Percentiles rank a stretch among this genome's conserved stretches.
These are phyloP conservation scores for Capromys pilorides DNA, from an alignment of 2,797 vertebrate species.

Conservation along the genomic window DNA sequence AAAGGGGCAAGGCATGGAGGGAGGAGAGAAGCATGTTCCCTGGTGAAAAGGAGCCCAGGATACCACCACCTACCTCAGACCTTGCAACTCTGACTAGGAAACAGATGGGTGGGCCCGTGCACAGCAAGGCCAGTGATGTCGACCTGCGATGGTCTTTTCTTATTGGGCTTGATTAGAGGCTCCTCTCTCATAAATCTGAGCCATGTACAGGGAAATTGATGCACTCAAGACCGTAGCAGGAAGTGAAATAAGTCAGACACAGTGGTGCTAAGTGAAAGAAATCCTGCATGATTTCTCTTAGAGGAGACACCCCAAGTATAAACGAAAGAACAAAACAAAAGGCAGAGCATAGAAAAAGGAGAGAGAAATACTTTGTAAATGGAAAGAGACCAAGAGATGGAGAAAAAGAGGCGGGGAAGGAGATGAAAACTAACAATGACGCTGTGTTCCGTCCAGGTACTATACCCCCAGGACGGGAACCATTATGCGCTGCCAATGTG, in stretches of 20 bases:
- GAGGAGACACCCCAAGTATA: neutral
- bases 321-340: neutral
- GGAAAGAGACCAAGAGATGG: neutral
- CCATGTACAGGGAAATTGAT: neutral
- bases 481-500: neutral
- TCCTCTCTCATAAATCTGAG: neutral
- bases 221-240: neutral
- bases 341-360: neutral
- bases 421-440: neutral
- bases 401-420: neutral
- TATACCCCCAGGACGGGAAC: neutral
- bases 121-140: neutral
- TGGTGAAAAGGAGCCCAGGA: neutral
- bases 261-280: neutral
- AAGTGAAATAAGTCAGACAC: neutral
- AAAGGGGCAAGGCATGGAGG: neutral
- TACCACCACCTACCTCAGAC: neutral
- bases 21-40: neutral
- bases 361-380: neutral
- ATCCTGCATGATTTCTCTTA: neutral
- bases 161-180: neutral
- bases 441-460: neutral
- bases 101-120: neutral
- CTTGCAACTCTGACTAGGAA: constrained; percentile 11
- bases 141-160: neutral